Conservation (phyloP, 2,888 invertebrate genomes). For the Autographa gamma region DNA sequence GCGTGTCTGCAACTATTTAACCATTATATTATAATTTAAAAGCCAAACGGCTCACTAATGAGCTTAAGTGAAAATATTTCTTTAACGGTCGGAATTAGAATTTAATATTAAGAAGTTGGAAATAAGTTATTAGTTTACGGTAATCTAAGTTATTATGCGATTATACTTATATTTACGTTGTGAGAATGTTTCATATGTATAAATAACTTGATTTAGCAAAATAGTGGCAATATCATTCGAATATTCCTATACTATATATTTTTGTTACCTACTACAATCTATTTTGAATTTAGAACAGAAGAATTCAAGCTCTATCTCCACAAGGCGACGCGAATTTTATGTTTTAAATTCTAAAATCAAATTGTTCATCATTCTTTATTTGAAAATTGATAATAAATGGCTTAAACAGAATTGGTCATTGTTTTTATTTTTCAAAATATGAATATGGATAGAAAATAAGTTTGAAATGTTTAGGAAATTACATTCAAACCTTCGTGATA, state of each 20-base stretch:
- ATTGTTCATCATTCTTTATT: too few relatives aligned
- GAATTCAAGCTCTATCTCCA: too few relatives aligned
- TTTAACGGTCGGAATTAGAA: conserved; percentile 46
- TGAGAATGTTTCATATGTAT: conserved; percentile 1
- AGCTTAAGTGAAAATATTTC: conserved; percentile 52
- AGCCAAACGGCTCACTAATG: conserved; percentile 56
- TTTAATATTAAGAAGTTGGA: conserved; percentile 36
- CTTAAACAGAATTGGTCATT: too few relatives aligned
- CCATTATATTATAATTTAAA: conserved; percentile 55
- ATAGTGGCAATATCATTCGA: background rate
- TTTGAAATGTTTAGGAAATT: too few relatives aligned
- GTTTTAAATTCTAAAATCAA: too few relatives aligned
- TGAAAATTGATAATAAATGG: too few relatives aligned
- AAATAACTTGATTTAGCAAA: background rate
- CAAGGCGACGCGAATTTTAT: too few relatives aligned
- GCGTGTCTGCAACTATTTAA: conserved; percentile 62
- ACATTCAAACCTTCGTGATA: conserved; percentile 23
- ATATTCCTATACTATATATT: background rate
- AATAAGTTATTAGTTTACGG: conserved; percentile 46
- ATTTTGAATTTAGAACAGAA: too few relatives aligned
- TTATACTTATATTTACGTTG: conserved; percentile 10
- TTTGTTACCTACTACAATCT: too few relatives aligned
- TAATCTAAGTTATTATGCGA: conserved; percentile 22
- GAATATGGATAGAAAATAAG: too few relatives aligned
- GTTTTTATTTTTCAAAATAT: too few relatives aligned